Base-by-base conservation (phyloP, 2,888 invertebrate genomes). In the Drosophila monieri region DNA sequence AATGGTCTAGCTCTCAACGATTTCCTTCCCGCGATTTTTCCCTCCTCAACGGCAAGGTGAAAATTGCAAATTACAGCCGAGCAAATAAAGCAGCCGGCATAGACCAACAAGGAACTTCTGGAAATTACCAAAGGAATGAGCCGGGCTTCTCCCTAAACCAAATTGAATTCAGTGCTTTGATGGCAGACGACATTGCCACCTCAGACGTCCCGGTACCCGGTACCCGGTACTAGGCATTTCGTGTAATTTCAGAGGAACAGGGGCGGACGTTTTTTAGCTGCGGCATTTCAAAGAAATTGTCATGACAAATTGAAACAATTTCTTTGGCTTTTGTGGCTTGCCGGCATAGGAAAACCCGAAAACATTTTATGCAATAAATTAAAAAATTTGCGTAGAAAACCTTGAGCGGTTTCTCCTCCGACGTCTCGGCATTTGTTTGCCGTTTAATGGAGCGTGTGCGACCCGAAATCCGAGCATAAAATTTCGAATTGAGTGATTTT, bases 261-360 rank as follows among this genome's bases (percentile, higher is more conserved):
- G 55, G 71, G 53, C 41, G 47, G 58, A 72, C 78, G 62, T 58
- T 70, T 56, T 62, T 74, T 61, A 68, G 68, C 68, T 15, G 64
- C 46, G 57, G 57, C 69, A 66, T 80, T 78, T 88, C 75, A 78
- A 78, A 77, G 74, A 84, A 85, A 85, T 85, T 88, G 77, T 84
- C 78, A 78, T 85, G 85, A 85, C 85, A 88, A 85, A 85, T 85
- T 88, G 86, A 85, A 79, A 88, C 80, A 85, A 80, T 83, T 88
- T 88, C 84, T 85, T 85, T 77, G 75, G 78, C 77, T 85, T 84
- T 81, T 85, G 87, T 85, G 81, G 83, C 75, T 66, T 78, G 69
- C 71, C 74, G 43, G 54, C 62, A 51, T 53, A 59, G 52, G 71
- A 73, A 73, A 78, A 70, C 71, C 70, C 68, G 35, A 57, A 53